Evolutionary conservation across 2,888 invertebrate species (phyloP), one percentile per base, ranked within the genome.

Genomic region (Caenorhabditis macrosperma): DNA sequence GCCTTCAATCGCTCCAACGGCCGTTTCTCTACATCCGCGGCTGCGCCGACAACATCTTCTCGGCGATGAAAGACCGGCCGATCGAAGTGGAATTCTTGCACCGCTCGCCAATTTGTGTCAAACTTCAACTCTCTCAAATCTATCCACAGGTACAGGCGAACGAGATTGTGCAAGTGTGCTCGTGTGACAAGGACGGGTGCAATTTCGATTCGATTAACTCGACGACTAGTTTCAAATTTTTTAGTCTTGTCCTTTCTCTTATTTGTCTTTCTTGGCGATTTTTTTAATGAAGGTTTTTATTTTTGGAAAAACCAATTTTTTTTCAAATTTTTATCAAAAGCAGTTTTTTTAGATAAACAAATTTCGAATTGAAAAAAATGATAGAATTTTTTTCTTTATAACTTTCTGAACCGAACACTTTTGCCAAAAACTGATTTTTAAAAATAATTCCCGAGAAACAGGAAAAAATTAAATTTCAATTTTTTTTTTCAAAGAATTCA

Each of bases 1-100:
- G 86, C 2, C 59, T 86, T 0, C 85, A 86, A 82, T 77, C 81
- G 17, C 48, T 69, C 0, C 50, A 82, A 41, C 69, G 82, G 1
- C 86, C 86, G 0, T 85, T 50, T 46, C 64, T 85, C 0, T 84
- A 79, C 66, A 85, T 86, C n/a, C 57, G 86, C 35, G 86, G 86
- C n/a, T 86, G 86, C 48, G 83, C 86, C 2, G 85, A 86, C 24
- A 68, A 78, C 24, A 81, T 86, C 26, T 78, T 83, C 44, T 61
- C 81, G 15, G 46, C 57, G 24, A 78, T 83, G 78, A 66, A 69
- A 26, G 44, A 61, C 4, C 54, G 63, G 1, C 80, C 80, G 17
- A 80, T 76, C 10, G 80, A 80, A 68, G 80, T 80, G 1, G 85
- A 85, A 48, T 82, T 83, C 30, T 78, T 86, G 3, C 86, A 85